These are phyloP conservation scores for Lamprotornis superbus DNA, from an alignment of 2,113 vertebrate species.

Conservation along the genomic window DNA sequence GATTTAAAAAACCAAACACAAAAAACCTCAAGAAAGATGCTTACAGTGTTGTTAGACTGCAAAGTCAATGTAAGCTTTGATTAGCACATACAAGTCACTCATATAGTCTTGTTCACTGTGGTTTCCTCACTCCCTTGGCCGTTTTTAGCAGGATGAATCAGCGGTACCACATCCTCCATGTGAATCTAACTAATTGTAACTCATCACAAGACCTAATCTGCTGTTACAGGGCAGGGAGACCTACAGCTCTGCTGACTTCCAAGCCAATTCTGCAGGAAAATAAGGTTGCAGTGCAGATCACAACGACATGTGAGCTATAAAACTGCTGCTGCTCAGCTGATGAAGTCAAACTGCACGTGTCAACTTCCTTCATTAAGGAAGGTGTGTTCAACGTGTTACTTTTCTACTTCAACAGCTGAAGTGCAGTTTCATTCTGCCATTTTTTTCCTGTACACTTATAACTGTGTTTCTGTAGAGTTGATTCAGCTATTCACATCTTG, in stretches of 20 bases:
- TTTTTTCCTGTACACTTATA: background rate
- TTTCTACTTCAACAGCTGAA: background rate
- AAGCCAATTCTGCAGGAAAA: background rate
- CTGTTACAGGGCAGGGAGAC: background rate
- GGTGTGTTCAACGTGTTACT: background rate
- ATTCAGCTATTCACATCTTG: background rate
- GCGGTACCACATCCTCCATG: background rate
- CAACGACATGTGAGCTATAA: background rate
- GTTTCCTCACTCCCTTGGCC: background rate
- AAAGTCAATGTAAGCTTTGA: background rate
- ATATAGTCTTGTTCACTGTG: background rate
- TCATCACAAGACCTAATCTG: background rate
- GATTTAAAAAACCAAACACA: background rate
- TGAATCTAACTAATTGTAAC: background rate
- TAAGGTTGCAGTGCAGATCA: background rate
- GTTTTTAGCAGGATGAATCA: conserved; percentile 37
- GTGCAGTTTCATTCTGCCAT: background rate
- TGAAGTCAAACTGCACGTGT: background rate
- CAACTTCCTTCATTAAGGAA: background rate
- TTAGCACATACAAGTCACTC: background rate
- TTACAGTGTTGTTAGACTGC: background rate
- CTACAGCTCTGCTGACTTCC: background rate
- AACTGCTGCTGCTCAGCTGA: background rate
- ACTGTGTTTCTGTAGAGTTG: background rate
- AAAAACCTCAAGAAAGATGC: fast-evolving